Evolutionary conservation across 2,888 invertebrate genomes (phyloP).

Genomic region (Dichetophora obliterata): DNA sequence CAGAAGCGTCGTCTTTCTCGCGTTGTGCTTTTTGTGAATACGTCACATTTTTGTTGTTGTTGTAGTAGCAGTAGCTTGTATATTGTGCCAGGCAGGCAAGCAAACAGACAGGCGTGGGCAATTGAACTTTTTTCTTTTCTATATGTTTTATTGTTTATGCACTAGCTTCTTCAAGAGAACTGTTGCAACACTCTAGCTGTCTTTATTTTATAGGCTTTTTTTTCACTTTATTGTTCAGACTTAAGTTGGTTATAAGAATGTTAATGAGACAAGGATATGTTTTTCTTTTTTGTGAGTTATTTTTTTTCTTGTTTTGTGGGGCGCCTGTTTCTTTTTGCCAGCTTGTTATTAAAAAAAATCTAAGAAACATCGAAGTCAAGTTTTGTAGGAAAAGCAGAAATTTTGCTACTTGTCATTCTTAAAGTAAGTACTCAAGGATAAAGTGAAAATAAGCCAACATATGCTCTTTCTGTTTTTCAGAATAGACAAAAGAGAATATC

Average conservation of each 20-base stretch:
- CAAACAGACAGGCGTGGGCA: slow-evolving; percentile 2
- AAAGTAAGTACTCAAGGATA: background rate
- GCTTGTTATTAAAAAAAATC: background rate
- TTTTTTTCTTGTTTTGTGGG: background rate
- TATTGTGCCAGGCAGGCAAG: background rate
- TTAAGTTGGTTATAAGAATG: background rate
- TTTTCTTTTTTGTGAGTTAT: background rate
- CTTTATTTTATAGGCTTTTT: background rate
- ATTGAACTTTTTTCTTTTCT: background rate
- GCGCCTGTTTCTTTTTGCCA: background rate
- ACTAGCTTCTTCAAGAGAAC: slow-evolving; percentile 3
- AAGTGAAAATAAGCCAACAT: background rate
- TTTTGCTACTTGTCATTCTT: background rate
- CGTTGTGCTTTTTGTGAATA: slow-evolving; percentile 17
- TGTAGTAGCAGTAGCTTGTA: background rate
- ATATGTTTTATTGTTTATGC: background rate
- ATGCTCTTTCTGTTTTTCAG: background rate
- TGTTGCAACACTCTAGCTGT: slow-evolving; percentile 1
- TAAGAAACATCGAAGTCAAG: background rate
- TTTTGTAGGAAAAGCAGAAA: slow-evolving; percentile 7
- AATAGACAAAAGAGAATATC: too few species aligned
- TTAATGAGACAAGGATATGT: slow-evolving; percentile 12
- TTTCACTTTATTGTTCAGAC: background rate
- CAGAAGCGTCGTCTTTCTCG: slow-evolving; percentile 20
- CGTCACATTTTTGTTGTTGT: background rate